Conservation (phyloP, 1,140 invertebrate genomes). For the Pentalonia nigronervosa region DNA sequence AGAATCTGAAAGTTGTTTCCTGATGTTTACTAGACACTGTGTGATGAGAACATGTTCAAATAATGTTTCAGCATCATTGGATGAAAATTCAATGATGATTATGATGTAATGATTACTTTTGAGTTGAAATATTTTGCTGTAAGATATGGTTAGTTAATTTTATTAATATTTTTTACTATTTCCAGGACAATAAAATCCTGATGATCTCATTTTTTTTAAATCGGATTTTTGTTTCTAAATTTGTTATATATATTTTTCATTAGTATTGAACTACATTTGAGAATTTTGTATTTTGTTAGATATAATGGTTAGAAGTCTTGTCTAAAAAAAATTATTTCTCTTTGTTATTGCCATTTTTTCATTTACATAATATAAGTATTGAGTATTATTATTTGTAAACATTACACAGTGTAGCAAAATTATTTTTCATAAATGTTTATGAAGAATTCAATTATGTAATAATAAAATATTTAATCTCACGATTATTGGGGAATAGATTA, state of each 20-base stretch:
- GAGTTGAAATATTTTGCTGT: background rate
- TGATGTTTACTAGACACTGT: constrained; percentile 36
- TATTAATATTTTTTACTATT: background rate
- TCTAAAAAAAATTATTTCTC: background rate
- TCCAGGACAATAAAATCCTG: background rate
- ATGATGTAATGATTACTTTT: constrained; percentile 27
- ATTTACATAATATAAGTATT: background rate
- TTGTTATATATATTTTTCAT: background rate
- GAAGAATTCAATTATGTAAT: background rate
- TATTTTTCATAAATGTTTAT: background rate
- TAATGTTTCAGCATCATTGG: constrained; percentile 15
- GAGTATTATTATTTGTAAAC: background rate
- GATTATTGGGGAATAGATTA: background rate
- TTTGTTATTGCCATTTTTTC: background rate
- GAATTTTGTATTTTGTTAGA: background rate
- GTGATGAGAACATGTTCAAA: constrained; percentile 41
- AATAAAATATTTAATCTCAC: background rate
- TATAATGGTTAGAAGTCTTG: background rate
- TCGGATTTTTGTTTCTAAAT: background rate
- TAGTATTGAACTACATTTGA: background rate
- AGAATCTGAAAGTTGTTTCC: constrained; percentile 47
- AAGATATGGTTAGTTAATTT: constrained; percentile 25
- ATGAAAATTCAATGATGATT: constrained; percentile 35
- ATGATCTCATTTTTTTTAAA: background rate
- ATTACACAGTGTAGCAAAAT: background rate